phyloP scores from a whole-genome alignment of 2,888 invertebrate species.

The Minunthozetes semirufus region DNA sequence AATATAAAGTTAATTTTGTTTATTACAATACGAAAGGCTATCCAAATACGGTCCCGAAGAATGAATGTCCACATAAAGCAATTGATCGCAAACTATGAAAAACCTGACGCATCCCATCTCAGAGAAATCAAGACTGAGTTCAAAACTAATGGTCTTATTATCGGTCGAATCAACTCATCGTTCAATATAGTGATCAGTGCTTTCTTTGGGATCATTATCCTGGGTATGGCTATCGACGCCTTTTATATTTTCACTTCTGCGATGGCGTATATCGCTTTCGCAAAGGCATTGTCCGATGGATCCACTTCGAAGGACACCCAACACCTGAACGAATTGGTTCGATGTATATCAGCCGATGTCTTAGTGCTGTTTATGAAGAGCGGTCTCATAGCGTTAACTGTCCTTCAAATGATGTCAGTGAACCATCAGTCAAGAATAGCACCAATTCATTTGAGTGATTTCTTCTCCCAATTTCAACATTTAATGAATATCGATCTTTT shows the following conservation, averaged over 20 bases:
- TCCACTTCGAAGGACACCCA: not conserved
- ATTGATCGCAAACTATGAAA: not conserved
- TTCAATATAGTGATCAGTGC: not conserved
- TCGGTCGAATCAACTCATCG: not conserved
- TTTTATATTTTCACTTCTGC: not conserved
- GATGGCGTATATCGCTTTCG: not conserved
- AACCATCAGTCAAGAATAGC: not conserved
- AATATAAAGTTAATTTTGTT: not conserved
- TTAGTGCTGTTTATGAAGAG: not conserved
- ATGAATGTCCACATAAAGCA: not conserved
- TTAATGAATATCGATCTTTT: not conserved
- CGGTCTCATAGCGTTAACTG: not conserved
- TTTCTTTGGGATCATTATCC: not conserved
- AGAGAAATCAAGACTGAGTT: not conserved
- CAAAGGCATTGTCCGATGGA: not conserved
- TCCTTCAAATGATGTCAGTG: not conserved
- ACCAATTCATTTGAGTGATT: not conserved
- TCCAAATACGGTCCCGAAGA: not conserved
- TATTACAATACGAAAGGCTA: not conserved
- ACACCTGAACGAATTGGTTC: not conserved
- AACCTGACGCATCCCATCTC: not conserved
- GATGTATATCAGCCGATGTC: not conserved
- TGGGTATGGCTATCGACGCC: not conserved
- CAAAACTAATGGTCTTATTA: not conserved
- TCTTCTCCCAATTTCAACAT: not conserved